Evolutionary conservation across 2,113 vertebrate species (phyloP).

Genomic region (Dasyurus viverrinus): DNA sequence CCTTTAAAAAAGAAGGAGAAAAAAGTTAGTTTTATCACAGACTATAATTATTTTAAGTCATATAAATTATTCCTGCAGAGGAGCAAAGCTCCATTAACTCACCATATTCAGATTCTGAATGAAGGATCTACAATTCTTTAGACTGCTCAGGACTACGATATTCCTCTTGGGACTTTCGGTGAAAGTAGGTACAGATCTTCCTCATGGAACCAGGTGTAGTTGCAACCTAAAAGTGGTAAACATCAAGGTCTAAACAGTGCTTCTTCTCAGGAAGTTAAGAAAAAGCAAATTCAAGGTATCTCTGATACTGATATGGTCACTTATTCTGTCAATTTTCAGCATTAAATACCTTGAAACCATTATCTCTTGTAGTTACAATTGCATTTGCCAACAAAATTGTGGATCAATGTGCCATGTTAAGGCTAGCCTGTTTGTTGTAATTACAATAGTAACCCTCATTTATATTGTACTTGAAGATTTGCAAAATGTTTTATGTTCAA

Average conservation of each 20-base stretch:
- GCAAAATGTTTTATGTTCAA: neutral
- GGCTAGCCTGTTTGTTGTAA: neutral
- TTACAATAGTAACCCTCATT: neutral
- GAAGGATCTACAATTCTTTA: conserved; percentile 61
- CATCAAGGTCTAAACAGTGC: conserved; percentile 46
- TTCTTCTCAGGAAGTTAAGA: conserved; percentile 8
- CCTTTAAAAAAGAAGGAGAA: conserved; percentile 58
- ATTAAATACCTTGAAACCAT: conserved; percentile 15
- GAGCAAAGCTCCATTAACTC: conserved; percentile 57
- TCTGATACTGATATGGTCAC: conserved; percentile 16
- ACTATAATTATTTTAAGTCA: conserved; percentile 36
- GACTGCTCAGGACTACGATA: conserved; percentile 63
- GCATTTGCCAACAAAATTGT: neutral
- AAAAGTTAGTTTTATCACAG: conserved; percentile 59
- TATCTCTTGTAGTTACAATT: conserved; percentile 46
- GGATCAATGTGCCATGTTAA: neutral
- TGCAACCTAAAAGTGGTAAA: conserved; percentile 79
- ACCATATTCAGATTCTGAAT: conserved; percentile 33
- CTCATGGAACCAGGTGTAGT: conserved; percentile 88
- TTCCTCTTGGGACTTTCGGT: conserved; percentile 83
- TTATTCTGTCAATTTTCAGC: conserved; percentile 21
- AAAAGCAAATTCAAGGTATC: neutral
- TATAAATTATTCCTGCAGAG: rapidly evolving
- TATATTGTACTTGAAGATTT: neutral
- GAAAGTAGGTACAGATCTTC: conserved; percentile 96